phyloP scores from a whole-genome alignment of 2,888 invertebrate species.

The Melikaiella ostensackeni region DNA sequence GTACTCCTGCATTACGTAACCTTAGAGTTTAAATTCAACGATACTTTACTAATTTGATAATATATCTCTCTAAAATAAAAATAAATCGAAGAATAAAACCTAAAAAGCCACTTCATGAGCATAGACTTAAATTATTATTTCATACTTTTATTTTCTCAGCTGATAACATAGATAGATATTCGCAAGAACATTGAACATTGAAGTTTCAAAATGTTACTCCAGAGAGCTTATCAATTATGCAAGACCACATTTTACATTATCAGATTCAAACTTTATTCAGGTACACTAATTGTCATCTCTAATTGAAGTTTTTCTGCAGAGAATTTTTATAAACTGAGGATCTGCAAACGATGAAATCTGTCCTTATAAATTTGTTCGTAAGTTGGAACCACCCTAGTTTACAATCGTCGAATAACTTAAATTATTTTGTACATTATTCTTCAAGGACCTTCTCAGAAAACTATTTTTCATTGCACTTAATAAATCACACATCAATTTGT shows the following conservation, averaged over 20 bases:
- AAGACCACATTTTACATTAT: not conserved
- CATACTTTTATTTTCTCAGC: not conserved
- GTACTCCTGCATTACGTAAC: too few relatives aligned
- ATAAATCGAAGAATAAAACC: too few relatives aligned
- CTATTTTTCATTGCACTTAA: not conserved
- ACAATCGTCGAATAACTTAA: not conserved
- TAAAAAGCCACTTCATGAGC: too few relatives aligned
- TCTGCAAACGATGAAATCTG: not conserved
- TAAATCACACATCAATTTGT: not conserved
- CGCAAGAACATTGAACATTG: not conserved
- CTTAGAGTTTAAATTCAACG: not conserved
- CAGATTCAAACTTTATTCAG: not conserved
- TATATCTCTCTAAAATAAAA: too few relatives aligned
- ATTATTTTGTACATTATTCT: not conserved
- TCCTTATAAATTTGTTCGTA: not conserved
- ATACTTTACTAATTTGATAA: too few relatives aligned
- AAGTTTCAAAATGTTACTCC: too few relatives aligned
- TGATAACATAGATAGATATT: not conserved
- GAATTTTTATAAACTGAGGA: not conserved
- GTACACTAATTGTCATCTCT: too few relatives aligned
- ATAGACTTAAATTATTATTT: not conserved
- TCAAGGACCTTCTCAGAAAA: not conserved
- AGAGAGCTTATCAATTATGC: too few relatives aligned
- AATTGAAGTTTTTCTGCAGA: not conserved
- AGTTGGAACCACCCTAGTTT: not conserved